phyloP scores from a whole-genome alignment of 2,888 invertebrate genomes.

The Leptopilina drosophilae region DNA sequence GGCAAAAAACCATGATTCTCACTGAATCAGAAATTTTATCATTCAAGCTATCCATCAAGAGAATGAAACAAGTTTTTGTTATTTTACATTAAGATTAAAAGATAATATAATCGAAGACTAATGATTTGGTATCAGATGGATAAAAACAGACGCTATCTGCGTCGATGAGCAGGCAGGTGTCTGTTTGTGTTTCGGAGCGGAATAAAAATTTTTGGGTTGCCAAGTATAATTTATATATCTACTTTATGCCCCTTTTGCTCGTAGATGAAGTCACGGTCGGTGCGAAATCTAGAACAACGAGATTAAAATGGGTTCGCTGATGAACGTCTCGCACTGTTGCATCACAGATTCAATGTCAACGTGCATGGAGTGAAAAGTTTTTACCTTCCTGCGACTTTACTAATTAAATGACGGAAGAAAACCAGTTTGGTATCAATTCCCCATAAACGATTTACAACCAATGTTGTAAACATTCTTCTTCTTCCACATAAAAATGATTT shows the following conservation, averaged over 20 bases:
- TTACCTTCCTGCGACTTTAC: slow-evolving; percentile 5
- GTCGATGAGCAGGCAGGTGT: slow-evolving; percentile 7
- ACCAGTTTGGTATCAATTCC: slow-evolving; percentile 4
- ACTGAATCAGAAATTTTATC: no score
- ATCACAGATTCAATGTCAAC: slow-evolving; percentile 37
- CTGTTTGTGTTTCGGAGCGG: slow-evolving; percentile 23
- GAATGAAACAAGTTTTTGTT: no score
- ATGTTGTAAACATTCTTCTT: no score
- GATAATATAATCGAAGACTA: no score
- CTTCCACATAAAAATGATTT: no score
- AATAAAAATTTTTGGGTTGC: slow-evolving; percentile 33
- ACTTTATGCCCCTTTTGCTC: slow-evolving; percentile 8
- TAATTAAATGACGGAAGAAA: slow-evolving; percentile 12
- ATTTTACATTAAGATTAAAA: no score
- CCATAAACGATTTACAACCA: not conserved
- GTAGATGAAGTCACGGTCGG: slow-evolving; percentile 38
- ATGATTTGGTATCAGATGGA: not conserved
- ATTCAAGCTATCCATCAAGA: no score
- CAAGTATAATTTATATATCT: not conserved
- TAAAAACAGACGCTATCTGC: slow-evolving; percentile 7
- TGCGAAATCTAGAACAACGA: slow-evolving; percentile 35
- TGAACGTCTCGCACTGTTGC: slow-evolving; percentile 34
- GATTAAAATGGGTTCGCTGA: slow-evolving; percentile 17
- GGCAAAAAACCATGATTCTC: no score
- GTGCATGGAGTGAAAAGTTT: slow-evolving; percentile 33